Evolutionary conservation across 2,888 invertebrate species (phyloP).

Genomic region (Agonum fuliginosum): DNA sequence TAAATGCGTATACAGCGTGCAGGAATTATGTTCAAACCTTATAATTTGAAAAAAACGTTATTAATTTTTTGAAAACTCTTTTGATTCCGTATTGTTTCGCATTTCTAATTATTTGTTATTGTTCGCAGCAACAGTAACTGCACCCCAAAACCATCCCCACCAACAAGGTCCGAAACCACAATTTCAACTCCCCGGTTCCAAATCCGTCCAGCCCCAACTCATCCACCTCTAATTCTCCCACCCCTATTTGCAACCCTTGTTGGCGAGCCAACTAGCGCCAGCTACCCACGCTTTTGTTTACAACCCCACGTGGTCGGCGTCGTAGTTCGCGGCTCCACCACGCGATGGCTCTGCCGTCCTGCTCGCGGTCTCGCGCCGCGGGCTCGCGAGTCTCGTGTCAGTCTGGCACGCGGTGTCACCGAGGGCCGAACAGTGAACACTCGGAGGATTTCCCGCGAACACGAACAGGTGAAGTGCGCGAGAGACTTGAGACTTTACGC

Average conservation of each 20-base stretch:
- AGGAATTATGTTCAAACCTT: no score
- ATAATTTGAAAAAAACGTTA: no score
- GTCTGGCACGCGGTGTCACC: constrained; percentile 50
- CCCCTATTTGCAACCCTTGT: neutral
- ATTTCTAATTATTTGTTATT: no score
- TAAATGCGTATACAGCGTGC: no score
- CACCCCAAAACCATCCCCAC: neutral
- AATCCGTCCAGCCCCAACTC: neutral
- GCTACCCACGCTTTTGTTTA: constrained; percentile 8
- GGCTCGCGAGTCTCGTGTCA: constrained; percentile 14
- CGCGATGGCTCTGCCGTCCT: constrained; percentile 9
- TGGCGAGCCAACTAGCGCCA: constrained; percentile 25
- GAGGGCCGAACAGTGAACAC: neutral
- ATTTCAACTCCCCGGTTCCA: neutral
- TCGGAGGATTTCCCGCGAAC: neutral
- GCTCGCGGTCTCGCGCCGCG: neutral
- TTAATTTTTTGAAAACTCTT: no score
- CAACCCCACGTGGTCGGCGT: constrained; percentile 19
- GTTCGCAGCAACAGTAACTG: no score
- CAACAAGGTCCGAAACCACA: no score
- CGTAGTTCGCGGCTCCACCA: neutral
- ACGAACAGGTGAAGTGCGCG: neutral
- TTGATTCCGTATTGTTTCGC: no score
- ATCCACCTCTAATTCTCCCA: neutral
- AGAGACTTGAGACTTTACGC: constrained; percentile 2